Percentiles rank a stretch among this genome's conserved stretches.
These are phyloP conservation scores for Garrulus glandarius DNA, from an alignment of 2,797 vertebrate species.

Conservation along the genomic window DNA sequence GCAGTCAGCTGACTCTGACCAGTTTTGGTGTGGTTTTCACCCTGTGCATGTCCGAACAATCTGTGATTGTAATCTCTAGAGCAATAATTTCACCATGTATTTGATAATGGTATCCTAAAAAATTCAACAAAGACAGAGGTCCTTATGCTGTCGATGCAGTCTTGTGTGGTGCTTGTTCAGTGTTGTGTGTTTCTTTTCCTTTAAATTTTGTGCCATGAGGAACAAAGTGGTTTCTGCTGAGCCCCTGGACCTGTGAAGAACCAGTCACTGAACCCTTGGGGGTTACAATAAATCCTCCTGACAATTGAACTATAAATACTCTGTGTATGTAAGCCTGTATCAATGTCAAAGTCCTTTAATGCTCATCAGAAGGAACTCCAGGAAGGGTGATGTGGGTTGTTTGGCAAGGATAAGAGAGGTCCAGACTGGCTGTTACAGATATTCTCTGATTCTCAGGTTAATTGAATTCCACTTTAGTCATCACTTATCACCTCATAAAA, in stretches of 20 bases:
- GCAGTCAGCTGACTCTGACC: background rate
- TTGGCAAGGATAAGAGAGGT: background rate
- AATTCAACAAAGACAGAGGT: background rate
- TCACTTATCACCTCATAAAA: background rate
- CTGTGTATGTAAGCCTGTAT: background rate
- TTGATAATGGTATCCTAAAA: background rate
- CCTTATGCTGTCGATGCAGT: fast-evolving
- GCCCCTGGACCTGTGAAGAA: background rate
- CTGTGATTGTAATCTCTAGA: background rate
- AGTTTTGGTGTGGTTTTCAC: background rate
- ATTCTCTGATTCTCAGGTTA: background rate
- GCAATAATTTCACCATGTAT: fast-evolving
- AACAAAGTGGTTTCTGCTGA: background rate
- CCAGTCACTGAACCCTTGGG: background rate
- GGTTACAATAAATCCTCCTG: background rate
- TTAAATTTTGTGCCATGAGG: background rate
- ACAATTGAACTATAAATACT: background rate
- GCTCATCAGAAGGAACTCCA: background rate
- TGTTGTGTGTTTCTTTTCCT: background rate
- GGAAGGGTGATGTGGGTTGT: background rate
- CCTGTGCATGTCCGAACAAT: fast-evolving
- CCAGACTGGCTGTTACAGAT: background rate
- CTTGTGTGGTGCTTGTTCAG: background rate
- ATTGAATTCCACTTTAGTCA: background rate
- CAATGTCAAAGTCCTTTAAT: background rate